These are phyloP conservation scores for Helogale parvula DNA, from an alignment of 2,113 vertebrate genomes.

Conservation along the genomic window DNA sequence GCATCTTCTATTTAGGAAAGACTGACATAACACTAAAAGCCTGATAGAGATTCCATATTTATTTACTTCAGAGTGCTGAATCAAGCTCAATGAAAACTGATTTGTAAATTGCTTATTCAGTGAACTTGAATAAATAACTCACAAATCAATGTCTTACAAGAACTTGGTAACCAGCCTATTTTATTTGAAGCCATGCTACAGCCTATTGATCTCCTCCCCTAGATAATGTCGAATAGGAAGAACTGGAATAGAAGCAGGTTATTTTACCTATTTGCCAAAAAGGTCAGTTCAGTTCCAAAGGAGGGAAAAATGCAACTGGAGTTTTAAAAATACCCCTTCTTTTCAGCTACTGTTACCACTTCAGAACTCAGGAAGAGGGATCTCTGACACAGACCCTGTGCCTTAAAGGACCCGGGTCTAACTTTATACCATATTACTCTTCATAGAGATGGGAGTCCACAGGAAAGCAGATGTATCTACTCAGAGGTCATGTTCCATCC, in stretches of 20 bases:
- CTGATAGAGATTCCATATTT: conserved; percentile 47
- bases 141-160: conserved; percentile 38
- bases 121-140: conserved; percentile 74
- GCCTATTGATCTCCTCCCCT: conserved; percentile 6
- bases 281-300: background rate
- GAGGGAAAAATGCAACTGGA: background rate
- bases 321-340: background rate
- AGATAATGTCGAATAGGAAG: background rate
- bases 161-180: conserved; percentile 48
- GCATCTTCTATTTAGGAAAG: conserved; percentile 31
- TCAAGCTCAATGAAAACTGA: conserved; percentile 68
- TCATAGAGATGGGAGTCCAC: background rate
- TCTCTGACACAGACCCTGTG: background rate
- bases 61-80: conserved; percentile 59
- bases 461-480: background rate
- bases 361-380: background rate
- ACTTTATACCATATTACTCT: background rate
- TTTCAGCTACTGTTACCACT: background rate
- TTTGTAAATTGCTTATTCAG: conserved; percentile 70
- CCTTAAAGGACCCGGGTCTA: background rate
- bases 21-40: conserved; percentile 43
- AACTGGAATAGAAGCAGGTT: background rate
- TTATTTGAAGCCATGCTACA: conserved; percentile 11
- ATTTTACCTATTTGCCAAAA: conserved; percentile 18
- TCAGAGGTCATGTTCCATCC: background rate